Conservation (phyloP, 2,888 invertebrate genomes). For the Petrolisthes cinctipes region DNA sequence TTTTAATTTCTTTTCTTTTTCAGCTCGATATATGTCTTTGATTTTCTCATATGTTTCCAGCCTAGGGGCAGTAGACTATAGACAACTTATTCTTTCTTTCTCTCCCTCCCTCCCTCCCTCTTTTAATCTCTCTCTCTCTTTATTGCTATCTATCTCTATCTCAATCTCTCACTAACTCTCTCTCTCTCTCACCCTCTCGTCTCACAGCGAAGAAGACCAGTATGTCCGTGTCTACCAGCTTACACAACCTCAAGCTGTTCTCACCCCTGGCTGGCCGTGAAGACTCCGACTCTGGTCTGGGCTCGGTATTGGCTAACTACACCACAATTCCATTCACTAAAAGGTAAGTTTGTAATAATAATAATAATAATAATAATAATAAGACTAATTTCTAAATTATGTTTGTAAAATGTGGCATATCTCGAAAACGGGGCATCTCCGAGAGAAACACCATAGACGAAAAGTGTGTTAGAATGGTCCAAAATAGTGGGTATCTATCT, state of each 20-base stretch:
- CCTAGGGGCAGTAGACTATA: too few relatives aligned
- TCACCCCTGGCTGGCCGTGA: constrained; percentile 21
- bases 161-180: not conserved
- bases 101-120: not conserved
- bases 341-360: constrained; percentile 12
- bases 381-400: too few relatives aligned
- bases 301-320: constrained; percentile 50
- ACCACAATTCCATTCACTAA: constrained; percentile 47
- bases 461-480: too few relatives aligned
- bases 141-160: not conserved
- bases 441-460: too few relatives aligned
- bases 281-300: constrained; percentile 44
- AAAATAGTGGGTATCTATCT: too few relatives aligned
- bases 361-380: too few relatives aligned
- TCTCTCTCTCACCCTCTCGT: not conserved
- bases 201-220: constrained; percentile 25
- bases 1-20: too few relatives aligned
- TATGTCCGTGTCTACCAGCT: constrained; percentile 42
- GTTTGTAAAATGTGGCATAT: too few relatives aligned
- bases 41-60: too few relatives aligned
- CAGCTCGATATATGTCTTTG: too few relatives aligned
- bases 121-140: not conserved
- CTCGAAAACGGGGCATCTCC: too few relatives aligned
- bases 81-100: too few relatives aligned
- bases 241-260: constrained; percentile 53